Evolutionary conservation across 2,797 vertebrate genomes (phyloP).

Genomic region (Dryobates pubescens): DNA sequence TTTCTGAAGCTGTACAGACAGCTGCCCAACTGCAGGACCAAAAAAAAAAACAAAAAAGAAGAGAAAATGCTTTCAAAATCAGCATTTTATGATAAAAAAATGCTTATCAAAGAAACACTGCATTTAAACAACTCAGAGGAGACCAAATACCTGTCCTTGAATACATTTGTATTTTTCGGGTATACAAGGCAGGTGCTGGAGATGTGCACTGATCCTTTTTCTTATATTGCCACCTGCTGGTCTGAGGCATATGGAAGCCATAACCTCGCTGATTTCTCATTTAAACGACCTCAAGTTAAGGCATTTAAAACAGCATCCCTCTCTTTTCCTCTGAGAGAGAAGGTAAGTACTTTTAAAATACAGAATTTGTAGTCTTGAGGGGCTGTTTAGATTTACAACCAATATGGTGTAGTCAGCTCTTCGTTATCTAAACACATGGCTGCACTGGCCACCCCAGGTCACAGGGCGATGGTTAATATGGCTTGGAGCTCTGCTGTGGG

Average conservation of each 20-base stretch:
- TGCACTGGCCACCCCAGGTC: background rate
- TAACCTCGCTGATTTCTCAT: background rate
- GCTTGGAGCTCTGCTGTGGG: background rate
- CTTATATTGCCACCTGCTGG: slow-evolving; percentile 67
- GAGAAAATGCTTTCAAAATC: background rate
- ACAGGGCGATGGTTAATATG: background rate
- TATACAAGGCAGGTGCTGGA: background rate
- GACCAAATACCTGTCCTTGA: background rate
- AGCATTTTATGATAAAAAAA: background rate
- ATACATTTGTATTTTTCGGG: background rate
- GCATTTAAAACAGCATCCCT: background rate
- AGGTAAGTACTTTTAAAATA: background rate
- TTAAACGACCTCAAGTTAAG: background rate
- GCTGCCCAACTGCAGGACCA: background rate
- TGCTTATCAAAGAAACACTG: background rate
- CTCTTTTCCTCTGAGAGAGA: background rate
- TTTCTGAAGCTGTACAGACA: background rate
- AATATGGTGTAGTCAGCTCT: background rate
- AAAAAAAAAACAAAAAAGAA: background rate
- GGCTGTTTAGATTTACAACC: background rate
- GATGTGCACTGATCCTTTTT: background rate
- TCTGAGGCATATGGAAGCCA: background rate
- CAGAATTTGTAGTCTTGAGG: background rate
- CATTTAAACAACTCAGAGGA: background rate
- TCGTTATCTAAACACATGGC: background rate